Conservation (phyloP, 2,797 vertebrate species). For the Ptychadena robeensis region DNA sequence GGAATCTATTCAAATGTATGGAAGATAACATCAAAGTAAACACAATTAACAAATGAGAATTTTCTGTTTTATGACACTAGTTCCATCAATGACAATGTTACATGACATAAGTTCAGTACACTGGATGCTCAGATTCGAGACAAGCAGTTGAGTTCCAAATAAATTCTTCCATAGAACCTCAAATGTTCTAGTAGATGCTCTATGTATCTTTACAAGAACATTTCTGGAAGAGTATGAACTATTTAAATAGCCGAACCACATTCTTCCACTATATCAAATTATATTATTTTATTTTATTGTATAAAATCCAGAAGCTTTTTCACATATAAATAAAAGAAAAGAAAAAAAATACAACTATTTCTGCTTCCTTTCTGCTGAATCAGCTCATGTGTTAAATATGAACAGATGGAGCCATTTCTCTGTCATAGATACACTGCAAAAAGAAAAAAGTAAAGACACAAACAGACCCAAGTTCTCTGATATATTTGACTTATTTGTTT, state of each 20-base stretch:
- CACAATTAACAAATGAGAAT: no score
- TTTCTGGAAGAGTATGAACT: background rate
- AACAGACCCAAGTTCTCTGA: constrained; percentile 16
- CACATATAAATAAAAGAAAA: constrained; percentile 48
- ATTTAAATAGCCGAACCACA: constrained; percentile 11
- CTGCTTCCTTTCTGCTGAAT: constrained; percentile 59
- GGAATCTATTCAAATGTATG: no score
- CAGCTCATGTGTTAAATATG: constrained; percentile 56
- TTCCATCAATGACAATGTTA: background rate
- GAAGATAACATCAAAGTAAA: no score
- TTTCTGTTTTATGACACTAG: no score
- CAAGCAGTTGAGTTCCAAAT: background rate
- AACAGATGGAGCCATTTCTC: constrained; percentile 54
- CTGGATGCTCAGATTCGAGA: background rate
- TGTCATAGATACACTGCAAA: constrained; percentile 26
- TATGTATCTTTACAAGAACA: background rate
- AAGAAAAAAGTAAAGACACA: constrained; percentile 42
- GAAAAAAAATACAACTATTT: constrained; percentile 32
- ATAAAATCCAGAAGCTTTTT: constrained; percentile 58
- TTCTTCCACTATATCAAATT: constrained; percentile 41
- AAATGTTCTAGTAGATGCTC: background rate
- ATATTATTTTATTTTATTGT: constrained; percentile 39
- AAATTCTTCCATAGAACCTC: background rate
- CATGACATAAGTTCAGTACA: background rate
- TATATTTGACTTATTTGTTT: constrained; percentile 27